phyloP scores from a whole-genome alignment of 2,888 invertebrate species.

The Cephus pulcher region DNA sequence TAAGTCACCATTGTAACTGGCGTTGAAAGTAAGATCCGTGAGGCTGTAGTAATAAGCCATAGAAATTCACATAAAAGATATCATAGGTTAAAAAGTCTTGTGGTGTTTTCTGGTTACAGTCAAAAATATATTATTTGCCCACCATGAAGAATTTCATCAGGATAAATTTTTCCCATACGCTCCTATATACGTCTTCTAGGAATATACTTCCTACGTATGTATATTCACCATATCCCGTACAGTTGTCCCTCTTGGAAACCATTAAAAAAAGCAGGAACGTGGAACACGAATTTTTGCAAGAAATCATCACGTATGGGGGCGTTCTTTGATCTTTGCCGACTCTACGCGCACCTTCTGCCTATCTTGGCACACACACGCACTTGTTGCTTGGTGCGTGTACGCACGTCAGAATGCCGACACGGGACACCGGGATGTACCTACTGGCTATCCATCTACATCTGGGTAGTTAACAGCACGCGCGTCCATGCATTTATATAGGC shows the following conservation, averaged over 20 bases:
- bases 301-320: constrained; percentile 34
- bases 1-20: not conserved
- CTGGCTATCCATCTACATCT: constrained; percentile 34
- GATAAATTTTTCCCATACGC: not conserved
- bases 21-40: not conserved
- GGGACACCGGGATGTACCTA: constrained; percentile 13
- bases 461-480: constrained; percentile 37
- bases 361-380: not conserved
- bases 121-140: not conserved
- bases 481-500: constrained; percentile 31
- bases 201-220: not conserved
- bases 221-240: not conserved
- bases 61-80: not conserved
- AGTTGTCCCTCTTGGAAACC: not conserved
- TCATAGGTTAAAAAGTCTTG: not conserved
- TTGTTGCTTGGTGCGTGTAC: constrained; percentile 3
- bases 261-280: not conserved
- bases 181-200: not conserved
- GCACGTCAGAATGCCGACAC: constrained; percentile 4
- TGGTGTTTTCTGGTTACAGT: not conserved
- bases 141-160: not conserved
- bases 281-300: constrained; percentile 31
- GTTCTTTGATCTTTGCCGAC: constrained; percentile 43
- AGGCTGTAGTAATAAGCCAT: not conserved
- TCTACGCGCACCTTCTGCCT: constrained; percentile 15